phyloP scores from a whole-genome alignment of 2,113 vertebrate genomes.

The Monopterus albus region DNA sequence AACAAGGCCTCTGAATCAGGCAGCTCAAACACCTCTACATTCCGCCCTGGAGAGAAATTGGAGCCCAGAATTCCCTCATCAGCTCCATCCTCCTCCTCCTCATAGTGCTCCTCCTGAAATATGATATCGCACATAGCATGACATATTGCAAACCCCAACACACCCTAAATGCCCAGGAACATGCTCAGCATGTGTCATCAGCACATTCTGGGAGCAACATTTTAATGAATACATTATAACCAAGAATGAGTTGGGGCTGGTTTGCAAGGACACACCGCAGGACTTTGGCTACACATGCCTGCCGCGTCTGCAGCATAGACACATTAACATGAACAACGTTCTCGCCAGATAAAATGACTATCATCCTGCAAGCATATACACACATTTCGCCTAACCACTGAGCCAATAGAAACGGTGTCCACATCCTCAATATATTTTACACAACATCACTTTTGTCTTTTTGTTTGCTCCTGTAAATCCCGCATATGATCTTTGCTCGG shows the following conservation, averaged over 20 bases:
- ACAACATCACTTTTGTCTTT: neutral
- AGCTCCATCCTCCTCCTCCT: constrained; percentile 86
- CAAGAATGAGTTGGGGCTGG: constrained; percentile 24
- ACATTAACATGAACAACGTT: neutral
- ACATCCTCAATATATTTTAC: neutral
- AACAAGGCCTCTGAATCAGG: constrained; percentile 87
- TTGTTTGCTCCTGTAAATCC: constrained; percentile 14
- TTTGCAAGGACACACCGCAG: neutral
- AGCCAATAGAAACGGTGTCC: neutral
- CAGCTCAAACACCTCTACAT: constrained; percentile 88
- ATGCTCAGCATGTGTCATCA: constrained; percentile 48
- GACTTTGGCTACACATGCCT: neutral
- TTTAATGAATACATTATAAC: constrained; percentile 22
- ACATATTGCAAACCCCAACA: constrained; percentile 33
- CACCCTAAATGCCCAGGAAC: constrained; percentile 34
- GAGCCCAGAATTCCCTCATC: constrained; percentile 86
- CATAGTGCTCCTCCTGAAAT: constrained; percentile 84
- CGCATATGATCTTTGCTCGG: neutral
- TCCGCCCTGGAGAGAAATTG: constrained; percentile 83
- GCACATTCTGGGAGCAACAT: constrained; percentile 16
- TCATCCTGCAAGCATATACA: neutral
- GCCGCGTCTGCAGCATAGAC: neutral
- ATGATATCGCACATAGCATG: constrained; percentile 42
- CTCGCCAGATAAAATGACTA: neutral
- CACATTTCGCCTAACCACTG: constrained; percentile 16